A percentile compares a stretch with the other conserved stretches of the same genome.
Evolutionary conservation across 2,888 invertebrate species (phyloP).

Genomic region (Leucoma salicis): DNA sequence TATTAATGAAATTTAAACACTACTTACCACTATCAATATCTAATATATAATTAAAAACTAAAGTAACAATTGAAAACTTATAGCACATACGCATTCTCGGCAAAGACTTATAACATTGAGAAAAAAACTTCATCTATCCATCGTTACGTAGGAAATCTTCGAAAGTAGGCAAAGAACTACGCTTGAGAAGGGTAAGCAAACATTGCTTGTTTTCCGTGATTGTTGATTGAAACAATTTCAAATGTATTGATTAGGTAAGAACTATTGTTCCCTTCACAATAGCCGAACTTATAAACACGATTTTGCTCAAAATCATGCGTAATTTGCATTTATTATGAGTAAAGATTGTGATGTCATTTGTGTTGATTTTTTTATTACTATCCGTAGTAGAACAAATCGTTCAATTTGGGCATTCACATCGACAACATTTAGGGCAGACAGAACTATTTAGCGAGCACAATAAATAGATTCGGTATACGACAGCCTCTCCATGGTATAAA

Average conservation of each 20-base stretch:
- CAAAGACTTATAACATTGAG: slow-evolving; percentile 2
- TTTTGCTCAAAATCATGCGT: slow-evolving; percentile 5
- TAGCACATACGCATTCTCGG: slow-evolving; percentile 21
- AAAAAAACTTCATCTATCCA: slow-evolving; percentile 12
- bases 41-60: slow-evolving; percentile 17
- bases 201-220: neutral
- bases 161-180: neutral
- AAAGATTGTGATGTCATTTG: neutral
- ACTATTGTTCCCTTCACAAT: slow-evolving; percentile 40
- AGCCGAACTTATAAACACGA: slow-evolving; percentile 19
- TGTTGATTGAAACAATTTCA: neutral
- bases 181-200: neutral
- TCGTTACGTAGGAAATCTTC: slow-evolving; percentile 8
- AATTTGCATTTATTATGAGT: slow-evolving; percentile 1
- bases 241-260: slow-evolving; percentile 26
- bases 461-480: no score
- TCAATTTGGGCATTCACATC: no score
- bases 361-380: no score
- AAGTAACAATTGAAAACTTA: slow-evolving; percentile 30
- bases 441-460: no score
- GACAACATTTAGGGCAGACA: no score
- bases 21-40: slow-evolving; percentile 47
- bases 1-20: no score
- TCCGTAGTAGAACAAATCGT: no score
- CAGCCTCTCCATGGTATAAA: no score